Evolutionary conservation across 2,888 invertebrate species (phyloP).

Genomic region (Lordiphosa andalusiaca): DNA sequence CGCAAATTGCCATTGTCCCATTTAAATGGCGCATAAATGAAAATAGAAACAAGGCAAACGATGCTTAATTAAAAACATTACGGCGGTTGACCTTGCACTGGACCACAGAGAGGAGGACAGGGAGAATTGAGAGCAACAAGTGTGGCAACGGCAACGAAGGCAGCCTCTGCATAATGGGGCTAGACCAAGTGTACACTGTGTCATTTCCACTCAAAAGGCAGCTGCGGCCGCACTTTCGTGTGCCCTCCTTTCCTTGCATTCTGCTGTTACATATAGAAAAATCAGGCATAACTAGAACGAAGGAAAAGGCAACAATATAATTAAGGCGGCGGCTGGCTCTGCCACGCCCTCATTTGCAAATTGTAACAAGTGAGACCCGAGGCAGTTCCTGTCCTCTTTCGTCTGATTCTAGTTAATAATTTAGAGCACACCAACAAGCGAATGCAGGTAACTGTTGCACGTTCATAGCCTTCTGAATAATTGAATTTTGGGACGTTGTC

Average conservation of each 20-base stretch:
- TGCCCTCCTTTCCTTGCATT: constrained; percentile 15
- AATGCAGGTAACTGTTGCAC: constrained; percentile 26
- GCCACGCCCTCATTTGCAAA: constrained; percentile 42
- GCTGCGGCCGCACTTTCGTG: constrained; percentile 4
- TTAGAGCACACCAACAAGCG: constrained; percentile 48
- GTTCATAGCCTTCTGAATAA: constrained; percentile 43
- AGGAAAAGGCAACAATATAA: constrained; percentile 40
- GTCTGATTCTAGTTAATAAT: constrained; percentile 62
- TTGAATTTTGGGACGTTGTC: constrained; percentile 48
- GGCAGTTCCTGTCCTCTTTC: constrained; percentile 14
- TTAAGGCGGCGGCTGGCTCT: constrained; percentile 43
- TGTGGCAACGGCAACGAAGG: constrained; percentile 20
- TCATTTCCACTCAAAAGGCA: constrained; percentile 26
- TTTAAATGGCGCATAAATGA: constrained; percentile 25
- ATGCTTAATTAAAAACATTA: constrained; percentile 56
- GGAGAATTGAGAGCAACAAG: constrained; percentile 31
- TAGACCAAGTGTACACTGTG: constrained; percentile 30
- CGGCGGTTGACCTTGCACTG: constrained; percentile 41
- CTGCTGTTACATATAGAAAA: constrained; percentile 11
- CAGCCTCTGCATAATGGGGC: constrained; percentile 28
- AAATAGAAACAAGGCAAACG: constrained; percentile 22
- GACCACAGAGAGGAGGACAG: constrained; percentile 6
- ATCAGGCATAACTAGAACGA: constrained; percentile 21
- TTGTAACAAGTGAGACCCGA: constrained; percentile 35
- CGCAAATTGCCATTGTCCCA: constrained; percentile 20